These are phyloP conservation scores for Microplitis demolitor DNA, from an alignment of 1,140 invertebrate genomes.

Conservation along the genomic window DNA sequence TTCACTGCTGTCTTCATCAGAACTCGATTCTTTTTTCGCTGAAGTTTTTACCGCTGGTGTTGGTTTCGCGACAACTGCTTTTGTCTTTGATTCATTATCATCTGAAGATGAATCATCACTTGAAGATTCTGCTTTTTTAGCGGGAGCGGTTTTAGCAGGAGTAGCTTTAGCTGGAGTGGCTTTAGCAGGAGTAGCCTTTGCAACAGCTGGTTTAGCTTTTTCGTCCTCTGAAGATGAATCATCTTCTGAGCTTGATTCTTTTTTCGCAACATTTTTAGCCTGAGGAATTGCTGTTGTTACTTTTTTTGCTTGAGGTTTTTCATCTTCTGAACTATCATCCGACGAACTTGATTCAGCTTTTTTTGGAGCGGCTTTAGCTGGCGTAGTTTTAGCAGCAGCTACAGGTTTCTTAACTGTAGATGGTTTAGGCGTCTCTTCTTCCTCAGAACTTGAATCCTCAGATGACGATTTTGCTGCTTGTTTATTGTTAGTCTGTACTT, in stretches of 20 bases:
- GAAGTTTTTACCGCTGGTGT: conserved; percentile 21
- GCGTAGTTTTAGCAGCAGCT: conserved; percentile 22
- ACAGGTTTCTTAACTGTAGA: not conserved
- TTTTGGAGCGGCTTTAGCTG: conserved; percentile 54
- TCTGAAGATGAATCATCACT: conserved; percentile 26
- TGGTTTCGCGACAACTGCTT: conserved; percentile 26
- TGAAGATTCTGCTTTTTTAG: conserved; percentile 39
- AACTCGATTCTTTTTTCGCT: conserved; percentile 35
- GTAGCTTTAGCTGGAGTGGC: conserved; percentile 3
- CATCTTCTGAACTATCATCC: conserved; percentile 52
- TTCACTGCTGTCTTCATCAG: conserved; percentile 47
- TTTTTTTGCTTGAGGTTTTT: conserved; percentile 44
- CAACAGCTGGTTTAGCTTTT: conserved; percentile 34
- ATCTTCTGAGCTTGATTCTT: conserved; percentile 40
- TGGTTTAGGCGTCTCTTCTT: conserved; percentile 37
- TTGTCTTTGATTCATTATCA: conserved; percentile 33
- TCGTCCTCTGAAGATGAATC: conserved; percentile 41
- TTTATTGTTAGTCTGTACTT: conserved; percentile 17
- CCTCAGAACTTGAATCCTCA: conserved; percentile 37
- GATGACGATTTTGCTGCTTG: conserved; percentile 33
- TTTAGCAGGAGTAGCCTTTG: conserved; percentile 11
- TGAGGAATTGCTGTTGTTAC: conserved; percentile 28
- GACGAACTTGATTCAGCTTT: conserved; percentile 52
- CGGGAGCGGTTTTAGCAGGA: not conserved
- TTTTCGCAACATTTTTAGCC: conserved; percentile 31